phyloP scores from a whole-genome alignment of 2,797 vertebrate species.

The Alfaro cultratus region DNA sequence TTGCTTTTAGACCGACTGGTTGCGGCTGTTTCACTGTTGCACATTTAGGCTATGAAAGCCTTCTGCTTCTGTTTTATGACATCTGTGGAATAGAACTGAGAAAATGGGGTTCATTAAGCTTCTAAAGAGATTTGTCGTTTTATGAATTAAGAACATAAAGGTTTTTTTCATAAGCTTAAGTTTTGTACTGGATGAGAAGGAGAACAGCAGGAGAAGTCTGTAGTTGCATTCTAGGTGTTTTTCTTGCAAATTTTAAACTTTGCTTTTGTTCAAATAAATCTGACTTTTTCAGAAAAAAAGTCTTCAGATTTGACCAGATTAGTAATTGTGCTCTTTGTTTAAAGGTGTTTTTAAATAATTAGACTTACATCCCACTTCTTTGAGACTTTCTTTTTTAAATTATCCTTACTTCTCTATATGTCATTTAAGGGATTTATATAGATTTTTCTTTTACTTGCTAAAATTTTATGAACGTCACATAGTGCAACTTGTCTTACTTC shows the following conservation, averaged over 20 bases:
- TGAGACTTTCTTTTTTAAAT: not conserved
- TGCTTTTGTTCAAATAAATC: not conserved
- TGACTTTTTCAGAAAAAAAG: not conserved
- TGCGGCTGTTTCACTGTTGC: conserved; percentile 14
- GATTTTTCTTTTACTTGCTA: not conserved
- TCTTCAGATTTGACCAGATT: not conserved
- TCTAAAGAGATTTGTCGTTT: conserved; percentile 3
- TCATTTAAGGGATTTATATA: not conserved
- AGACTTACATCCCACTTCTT: not conserved
- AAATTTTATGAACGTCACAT: not conserved
- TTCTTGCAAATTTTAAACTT: not conserved
- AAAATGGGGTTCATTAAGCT: not conserved
- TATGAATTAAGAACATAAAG: not conserved
- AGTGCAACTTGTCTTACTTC: not conserved
- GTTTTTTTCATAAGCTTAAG: conserved; percentile 1
- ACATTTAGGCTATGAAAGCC: conserved; percentile 48
- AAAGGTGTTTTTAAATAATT: not conserved
- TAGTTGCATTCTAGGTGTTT: not conserved
- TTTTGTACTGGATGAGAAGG: too few relatives aligned
- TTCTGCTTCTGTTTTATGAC: not conserved
- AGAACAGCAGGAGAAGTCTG: not conserved
- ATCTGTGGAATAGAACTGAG: not conserved
- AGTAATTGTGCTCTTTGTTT: not conserved
- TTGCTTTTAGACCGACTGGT: conserved; percentile 30
- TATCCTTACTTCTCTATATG: not conserved